Evolutionary conservation across 2,113 vertebrate genomes (phyloP), one percentile per base, ranked within the genome.

Genomic region (Nesogale talazaci): DNA sequence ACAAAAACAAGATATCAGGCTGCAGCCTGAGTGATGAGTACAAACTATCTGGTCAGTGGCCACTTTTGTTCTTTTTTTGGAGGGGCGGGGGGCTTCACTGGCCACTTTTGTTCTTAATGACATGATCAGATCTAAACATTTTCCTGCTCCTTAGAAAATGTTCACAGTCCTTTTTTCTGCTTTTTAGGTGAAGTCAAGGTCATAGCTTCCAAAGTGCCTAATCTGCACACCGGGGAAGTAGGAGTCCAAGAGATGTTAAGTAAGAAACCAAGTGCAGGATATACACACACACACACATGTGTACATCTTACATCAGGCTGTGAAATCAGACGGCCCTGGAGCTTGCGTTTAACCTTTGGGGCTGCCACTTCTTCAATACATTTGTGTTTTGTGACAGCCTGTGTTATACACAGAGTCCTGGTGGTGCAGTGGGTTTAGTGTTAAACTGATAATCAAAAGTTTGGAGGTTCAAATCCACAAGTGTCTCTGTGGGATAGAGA

Each of bases 41-140:
- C 1, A 6, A 1, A 3, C 69, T 77, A 0, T 0, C 46, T 56
- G 52, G n/a, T n/a, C 6, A 1, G 17, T 3, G 7, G 31, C 46
- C 46, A 15, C 0, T 12, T 12, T 25, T 42, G 34, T 23, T 29
- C 1, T 76, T 36, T n/a, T n/a, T n/a, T n/a, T n/a, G n/a, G n/a
- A n/a, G n/a, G n/a, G n/a, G n/a, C n/a, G n/a, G n/a, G n/a, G n/a
- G n/a, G n/a, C n/a, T n/a, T n/a, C 6, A 1, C 14, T 3, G 7
- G 31, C 46, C 46, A 15, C 0, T 12, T 12, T 25, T 42, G 34
- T 23, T 29, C 1, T 76, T 36, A 57, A 65, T 27, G 36, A 34
- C 31, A 17, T 25, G 29, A 1, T 22, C 15, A 16, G 16, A 17
- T 40, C 61, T 25, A 61, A 57, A 17, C 1, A 12, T 14, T 83